These are phyloP conservation scores for Euura lappo DNA, from an alignment of 1,140 invertebrate species.

Conservation along the genomic window DNA sequence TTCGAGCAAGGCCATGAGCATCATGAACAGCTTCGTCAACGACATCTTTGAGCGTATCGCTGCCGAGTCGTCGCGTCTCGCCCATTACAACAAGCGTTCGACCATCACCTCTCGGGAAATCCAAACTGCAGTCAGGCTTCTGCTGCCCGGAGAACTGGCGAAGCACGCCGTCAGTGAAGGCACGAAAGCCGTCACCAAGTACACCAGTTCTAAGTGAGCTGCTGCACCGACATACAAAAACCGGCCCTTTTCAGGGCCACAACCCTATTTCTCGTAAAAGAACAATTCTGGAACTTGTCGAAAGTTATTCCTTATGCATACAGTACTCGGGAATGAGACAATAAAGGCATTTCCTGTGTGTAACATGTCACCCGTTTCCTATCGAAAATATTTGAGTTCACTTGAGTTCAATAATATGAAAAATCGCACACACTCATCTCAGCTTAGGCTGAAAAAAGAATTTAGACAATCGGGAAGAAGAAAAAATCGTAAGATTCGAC, in stretches of 20 bases:
- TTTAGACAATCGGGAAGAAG: too few relatives aligned
- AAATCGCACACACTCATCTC: too few relatives aligned
- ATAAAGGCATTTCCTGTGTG: too few relatives aligned
- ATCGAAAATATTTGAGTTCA: too few relatives aligned
- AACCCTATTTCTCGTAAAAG: conserved; percentile 10
- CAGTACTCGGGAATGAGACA: too few relatives aligned
- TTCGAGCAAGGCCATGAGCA: conserved; percentile 65
- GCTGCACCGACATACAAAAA: conserved; percentile 23
- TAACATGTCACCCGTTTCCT: too few relatives aligned
- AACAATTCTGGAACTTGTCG: background rate
- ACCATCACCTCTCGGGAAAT: conserved; percentile 65
- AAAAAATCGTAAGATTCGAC: too few relatives aligned
- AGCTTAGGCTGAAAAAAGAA: too few relatives aligned
- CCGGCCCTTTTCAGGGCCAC: conserved; percentile 5
- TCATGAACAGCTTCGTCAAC: conserved; percentile 64
- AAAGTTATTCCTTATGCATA: background rate
- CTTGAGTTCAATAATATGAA: too few relatives aligned
- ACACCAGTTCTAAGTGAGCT: conserved; percentile 60
- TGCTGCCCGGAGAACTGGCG: conserved; percentile 66
- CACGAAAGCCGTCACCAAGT: conserved; percentile 67
- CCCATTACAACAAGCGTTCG: conserved; percentile 74
- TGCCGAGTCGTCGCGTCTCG: conserved; percentile 69
- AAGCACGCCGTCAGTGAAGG: conserved; percentile 67
- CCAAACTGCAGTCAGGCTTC: conserved; percentile 63
- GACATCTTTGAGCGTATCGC: conserved; percentile 66